Evolutionary conservation across 2,113 vertebrate genomes (phyloP).

Genomic region (Lontra canadensis): DNA sequence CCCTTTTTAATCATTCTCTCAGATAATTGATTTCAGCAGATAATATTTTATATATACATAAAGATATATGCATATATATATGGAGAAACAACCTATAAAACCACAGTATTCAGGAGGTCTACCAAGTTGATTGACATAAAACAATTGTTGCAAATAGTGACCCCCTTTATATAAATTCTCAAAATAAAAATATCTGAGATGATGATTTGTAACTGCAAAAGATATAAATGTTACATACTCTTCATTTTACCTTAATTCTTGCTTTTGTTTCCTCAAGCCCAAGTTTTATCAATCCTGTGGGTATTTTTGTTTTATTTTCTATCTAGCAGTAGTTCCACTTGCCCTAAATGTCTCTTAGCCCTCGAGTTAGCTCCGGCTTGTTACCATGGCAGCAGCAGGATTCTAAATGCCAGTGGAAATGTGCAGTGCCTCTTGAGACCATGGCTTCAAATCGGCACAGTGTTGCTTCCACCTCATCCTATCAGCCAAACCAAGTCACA

Average conservation of each 20-base stretch:
- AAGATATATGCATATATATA: not conserved
- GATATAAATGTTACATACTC: not conserved
- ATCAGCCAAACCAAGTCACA: not conserved
- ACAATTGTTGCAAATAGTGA: not conserved
- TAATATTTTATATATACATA: not conserved
- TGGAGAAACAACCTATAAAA: not conserved
- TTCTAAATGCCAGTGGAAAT: not conserved
- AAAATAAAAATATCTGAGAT: constrained; percentile 8
- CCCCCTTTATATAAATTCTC: not conserved
- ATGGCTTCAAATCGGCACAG: not conserved
- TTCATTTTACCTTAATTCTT: not conserved
- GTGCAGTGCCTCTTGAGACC: not conserved
- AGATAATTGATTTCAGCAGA: not conserved
- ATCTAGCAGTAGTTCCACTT: not conserved
- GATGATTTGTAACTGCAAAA: not conserved
- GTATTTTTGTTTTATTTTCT: not conserved
- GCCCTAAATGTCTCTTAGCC: not conserved
- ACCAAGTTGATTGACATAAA: not conserved
- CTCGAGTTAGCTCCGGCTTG: not conserved
- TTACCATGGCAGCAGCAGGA: not conserved
- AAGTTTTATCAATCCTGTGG: not conserved
- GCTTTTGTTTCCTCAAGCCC: not conserved
- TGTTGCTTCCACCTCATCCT: not conserved
- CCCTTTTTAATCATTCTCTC: not conserved
- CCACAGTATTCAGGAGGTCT: not conserved